phyloP scores from a whole-genome alignment of 2,888 invertebrate genomes.

The Campoplex nolae region DNA sequence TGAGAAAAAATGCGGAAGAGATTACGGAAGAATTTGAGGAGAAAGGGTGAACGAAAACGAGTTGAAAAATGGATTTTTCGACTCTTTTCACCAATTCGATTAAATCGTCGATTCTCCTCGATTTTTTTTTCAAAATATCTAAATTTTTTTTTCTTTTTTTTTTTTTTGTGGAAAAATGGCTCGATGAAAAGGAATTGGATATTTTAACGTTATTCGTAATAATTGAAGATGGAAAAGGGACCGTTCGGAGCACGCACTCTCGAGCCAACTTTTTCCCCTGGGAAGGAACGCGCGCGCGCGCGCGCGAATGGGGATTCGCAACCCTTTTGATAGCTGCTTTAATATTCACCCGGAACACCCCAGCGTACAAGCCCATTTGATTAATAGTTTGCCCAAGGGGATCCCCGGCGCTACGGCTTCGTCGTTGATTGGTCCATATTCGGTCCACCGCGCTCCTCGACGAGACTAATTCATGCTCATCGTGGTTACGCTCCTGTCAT shows the following conservation, averaged over 20 bases:
- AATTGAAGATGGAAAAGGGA: conserved; percentile 22
- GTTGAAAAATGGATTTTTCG: not conserved
- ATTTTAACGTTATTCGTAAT: conserved; percentile 35
- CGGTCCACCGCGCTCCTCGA: conserved; percentile 17
- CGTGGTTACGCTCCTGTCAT: conserved; percentile 6
- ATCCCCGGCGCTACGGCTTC: conserved; percentile 29
- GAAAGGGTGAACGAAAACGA: not conserved
- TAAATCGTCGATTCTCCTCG: not conserved
- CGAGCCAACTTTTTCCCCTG: conserved; percentile 12
- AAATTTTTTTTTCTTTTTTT: not conserved
- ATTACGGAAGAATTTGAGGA: not conserved
- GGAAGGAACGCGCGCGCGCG: conserved; percentile 24
- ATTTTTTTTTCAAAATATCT: no score
- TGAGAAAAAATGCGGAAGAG: conserved; percentile 3
- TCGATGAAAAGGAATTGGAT: not conserved
- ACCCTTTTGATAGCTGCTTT: conserved; percentile 77
- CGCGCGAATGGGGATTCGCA: conserved; percentile 67
- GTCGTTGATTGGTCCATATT: conserved; percentile 37
- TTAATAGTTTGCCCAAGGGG: conserved; percentile 74
- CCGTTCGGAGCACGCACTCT: not conserved
- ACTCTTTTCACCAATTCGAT: not conserved
- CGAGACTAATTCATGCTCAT: conserved; percentile 42
- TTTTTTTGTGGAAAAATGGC: not conserved
- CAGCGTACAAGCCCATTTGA: conserved; percentile 76
- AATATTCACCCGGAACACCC: conserved; percentile 77